Base-by-base conservation (phyloP, 1,140 invertebrate genomes). In the Drusus annulatus region DNA sequence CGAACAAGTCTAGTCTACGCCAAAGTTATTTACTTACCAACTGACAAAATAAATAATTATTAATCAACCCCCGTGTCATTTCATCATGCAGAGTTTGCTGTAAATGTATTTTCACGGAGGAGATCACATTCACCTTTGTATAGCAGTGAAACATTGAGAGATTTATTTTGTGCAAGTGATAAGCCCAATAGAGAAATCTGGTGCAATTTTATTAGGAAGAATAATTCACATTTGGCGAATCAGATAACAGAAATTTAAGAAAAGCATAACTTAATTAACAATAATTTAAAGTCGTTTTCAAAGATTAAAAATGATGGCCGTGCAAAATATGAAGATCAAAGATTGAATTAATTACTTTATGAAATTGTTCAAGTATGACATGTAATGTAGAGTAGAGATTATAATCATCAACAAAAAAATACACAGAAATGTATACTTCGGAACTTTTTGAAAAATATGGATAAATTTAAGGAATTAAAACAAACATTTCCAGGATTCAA, bases 121-220 rank as follows among this genome's bases (percentile, higher is more conserved):
- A 65, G 36, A 45, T 36, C 3, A 65, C 62, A 65, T 28, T 65
- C 68, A 71, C 50, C 45, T 65, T 25, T 65, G 21, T 23, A 31
- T 65, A 45, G 62, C 68, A 71, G 68, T 52, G 68, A 71, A 51
- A 71, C 68, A 51, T 71, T n/a, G 45, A 71, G 68, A 71, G 23
- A 50, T 25, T 71, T 25, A 52, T 19, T 23, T 71, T 58, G 71
- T 75, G 71, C 71, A 36, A 36, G 71, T 75, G 25, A 58, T 16
- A 75, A 75, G 71, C 71, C 15, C 52, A 75, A 17, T 58, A 75
- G 17, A 71, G 28, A 50, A 75, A 17, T 56, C 21, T 36, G n/a
- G 71, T 75, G 71, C 71, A 58, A 56, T 58, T 54, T 21, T 54
- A 73, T 73, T 58, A 71, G 3, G 13, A 65, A 71, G 68, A 58